These are phyloP conservation scores for Rhipidura dahli DNA, from an alignment of 2,113 vertebrate genomes.

Conservation along the genomic window DNA sequence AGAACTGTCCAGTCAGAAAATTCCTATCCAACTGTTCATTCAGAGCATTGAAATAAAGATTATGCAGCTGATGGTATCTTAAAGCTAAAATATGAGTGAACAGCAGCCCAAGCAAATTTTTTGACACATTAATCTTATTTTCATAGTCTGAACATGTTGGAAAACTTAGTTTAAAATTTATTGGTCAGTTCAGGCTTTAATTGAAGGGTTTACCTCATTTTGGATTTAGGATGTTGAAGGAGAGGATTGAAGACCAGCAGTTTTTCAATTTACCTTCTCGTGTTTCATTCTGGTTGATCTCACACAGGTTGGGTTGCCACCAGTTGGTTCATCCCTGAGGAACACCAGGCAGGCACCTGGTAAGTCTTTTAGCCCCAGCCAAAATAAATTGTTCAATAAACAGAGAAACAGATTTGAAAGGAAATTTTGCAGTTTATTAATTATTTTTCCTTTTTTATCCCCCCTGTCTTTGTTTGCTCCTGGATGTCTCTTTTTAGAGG, in stretches of 20 bases:
- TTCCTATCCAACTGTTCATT: neutral
- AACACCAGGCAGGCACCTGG: neutral
- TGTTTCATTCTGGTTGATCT: neutral
- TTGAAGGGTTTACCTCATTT: neutral
- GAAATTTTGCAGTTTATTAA: neutral
- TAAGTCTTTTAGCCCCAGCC: neutral
- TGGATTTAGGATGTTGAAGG: neutral
- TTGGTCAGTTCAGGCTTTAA: neutral
- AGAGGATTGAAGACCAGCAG: neutral
- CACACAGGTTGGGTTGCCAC: slow-evolving; percentile 37
- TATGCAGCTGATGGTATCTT: neutral
- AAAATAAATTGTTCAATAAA: neutral
- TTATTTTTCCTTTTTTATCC: neutral
- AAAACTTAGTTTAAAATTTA: neutral
- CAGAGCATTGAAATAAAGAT: neutral
- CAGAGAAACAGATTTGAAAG: neutral
- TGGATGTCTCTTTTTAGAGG: neutral
- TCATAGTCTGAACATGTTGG: neutral
- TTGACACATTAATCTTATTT: neutral
- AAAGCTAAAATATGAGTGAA: neutral
- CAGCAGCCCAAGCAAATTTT: neutral
- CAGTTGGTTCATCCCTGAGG: neutral
- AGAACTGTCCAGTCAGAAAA: neutral
- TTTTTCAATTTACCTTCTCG: neutral
- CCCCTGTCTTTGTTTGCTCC: neutral